These are phyloP conservation scores for Acanthochromis polyacanthus DNA, from an alignment of 2,113 vertebrate genomes.

Conservation along the genomic window DNA sequence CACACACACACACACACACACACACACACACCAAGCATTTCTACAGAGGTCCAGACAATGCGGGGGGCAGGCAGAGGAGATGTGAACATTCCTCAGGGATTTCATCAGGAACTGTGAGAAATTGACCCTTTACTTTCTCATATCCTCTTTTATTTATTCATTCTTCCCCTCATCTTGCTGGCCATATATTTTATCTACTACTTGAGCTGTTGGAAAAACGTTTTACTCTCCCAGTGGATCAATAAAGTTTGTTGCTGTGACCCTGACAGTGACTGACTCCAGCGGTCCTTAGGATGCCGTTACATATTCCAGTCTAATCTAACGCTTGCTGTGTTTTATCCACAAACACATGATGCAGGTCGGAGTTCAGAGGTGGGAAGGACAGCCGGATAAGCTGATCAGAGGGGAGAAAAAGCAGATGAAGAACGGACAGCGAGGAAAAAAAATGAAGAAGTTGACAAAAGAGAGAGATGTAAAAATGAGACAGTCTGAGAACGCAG, in stretches of 20 bases:
- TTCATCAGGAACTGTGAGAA: slow-evolving; percentile 65
- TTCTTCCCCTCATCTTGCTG: not conserved
- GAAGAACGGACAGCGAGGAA: not conserved
- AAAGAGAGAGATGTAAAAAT: slow-evolving; percentile 45
- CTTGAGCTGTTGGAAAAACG: slow-evolving; percentile 24
- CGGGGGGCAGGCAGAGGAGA: slow-evolving; percentile 58
- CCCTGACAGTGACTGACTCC: too few species aligned
- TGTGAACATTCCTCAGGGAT: slow-evolving; percentile 74
- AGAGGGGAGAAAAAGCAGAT: slow-evolving; percentile 1
- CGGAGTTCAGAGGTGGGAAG: slow-evolving; percentile 14
- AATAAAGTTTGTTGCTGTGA: slow-evolving; percentile 55
- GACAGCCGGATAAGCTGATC: slow-evolving; percentile 1
- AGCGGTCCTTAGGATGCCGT: not conserved
- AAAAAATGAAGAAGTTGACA: slow-evolving; percentile 24
- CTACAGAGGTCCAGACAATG: slow-evolving; percentile 64
- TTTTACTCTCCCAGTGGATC: slow-evolving; percentile 32
- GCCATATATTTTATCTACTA: not conserved
- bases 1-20: slow-evolving; percentile 7
- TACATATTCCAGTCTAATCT: not conserved
- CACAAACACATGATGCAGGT: not conserved
- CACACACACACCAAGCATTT: slow-evolving; percentile 23
- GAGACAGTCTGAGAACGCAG: slow-evolving; percentile 32
- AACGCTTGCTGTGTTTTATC: not conserved
- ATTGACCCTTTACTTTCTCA: slow-evolving; percentile 53
- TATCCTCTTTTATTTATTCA: slow-evolving; percentile 9